Conservation (phyloP, 2,888 invertebrate species). For the Liodrosophila aerea region DNA sequence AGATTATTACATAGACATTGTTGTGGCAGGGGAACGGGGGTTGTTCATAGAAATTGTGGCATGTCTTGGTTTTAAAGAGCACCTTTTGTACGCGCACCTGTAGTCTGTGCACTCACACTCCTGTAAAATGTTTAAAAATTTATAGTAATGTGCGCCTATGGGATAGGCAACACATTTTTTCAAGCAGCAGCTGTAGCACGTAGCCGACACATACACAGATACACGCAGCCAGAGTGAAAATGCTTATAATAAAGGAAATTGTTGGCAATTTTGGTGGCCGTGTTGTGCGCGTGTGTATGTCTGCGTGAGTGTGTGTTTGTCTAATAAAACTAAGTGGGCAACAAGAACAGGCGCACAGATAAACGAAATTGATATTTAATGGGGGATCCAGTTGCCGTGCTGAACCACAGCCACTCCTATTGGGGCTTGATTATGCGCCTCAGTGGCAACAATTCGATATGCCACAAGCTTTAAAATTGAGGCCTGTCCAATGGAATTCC, state of each 20-base stretch:
- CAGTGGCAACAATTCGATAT: conserved; percentile 32
- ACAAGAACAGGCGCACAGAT: conserved; percentile 55
- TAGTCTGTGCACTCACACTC: conserved; percentile 2
- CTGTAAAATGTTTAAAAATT: conserved; percentile 58
- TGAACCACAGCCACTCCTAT: not conserved
- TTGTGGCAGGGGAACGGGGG: conserved; percentile 13
- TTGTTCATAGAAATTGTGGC: conserved; percentile 48
- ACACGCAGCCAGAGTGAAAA: conserved; percentile 17
- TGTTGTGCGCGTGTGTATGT: not conserved
- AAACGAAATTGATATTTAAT: conserved; percentile 77
- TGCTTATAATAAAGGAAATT: conserved; percentile 73
- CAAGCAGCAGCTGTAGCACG: conserved; percentile 69
- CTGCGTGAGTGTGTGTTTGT: conserved; percentile 39
- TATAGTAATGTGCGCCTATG: conserved; percentile 68
- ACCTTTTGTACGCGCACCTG: conserved; percentile 58
- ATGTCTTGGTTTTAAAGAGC: conserved; percentile 44
- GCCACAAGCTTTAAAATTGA: conserved; percentile 30
- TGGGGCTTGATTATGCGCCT: conserved; percentile 50
- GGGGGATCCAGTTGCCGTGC: conserved; percentile 15
- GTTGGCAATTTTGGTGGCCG: conserved; percentile 62
- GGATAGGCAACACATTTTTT: conserved; percentile 58
- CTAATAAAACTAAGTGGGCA: conserved; percentile 74
- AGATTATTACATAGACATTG: conserved; percentile 57
- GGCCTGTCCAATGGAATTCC: conserved; percentile 56
- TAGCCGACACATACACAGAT: conserved; percentile 31